Evolutionary conservation across 2,888 invertebrate genomes (phyloP), one percentile per base, ranked within the genome.

Genomic region (Drosophila ochracea): DNA sequence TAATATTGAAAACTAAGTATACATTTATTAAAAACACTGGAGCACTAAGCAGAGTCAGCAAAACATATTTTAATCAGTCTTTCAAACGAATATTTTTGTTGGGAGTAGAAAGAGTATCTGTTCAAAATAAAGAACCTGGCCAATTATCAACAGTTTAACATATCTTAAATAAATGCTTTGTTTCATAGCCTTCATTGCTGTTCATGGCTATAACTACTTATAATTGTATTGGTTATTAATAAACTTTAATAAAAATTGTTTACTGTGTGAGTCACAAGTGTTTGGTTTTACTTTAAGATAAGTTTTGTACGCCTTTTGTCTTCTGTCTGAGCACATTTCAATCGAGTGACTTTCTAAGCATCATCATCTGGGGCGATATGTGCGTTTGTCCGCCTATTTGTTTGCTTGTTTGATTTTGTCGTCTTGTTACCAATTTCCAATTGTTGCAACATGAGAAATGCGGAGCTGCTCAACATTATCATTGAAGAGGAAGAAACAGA

Each of bases 371-470:
- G 4, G 39, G 7, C 72, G 50, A 49, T 63, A 49, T 60, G 65
- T 64, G 33, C 28, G 63, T 41, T 55, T 39, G 55, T 39, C 37
- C 41, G 59, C 39, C 37, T 28, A 3, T 39, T 41, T 10, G n/a
- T 4, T 41, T 11, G 41, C 11, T 47, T 16, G 47, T 4, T 43
- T 41, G 41, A 1, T 47, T 70, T 39, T 33, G 33, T 57, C 68
- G 60, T 52, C 53, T 58, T 55, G 61, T 59, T 78, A 58, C 68
- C 73, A 68, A 68, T 69, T 68, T 65, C 57, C 65, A 77, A 78
- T 82, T 75, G 77, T 73, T 82, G 82, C 76, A 80, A 85, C 85
- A 85, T 78, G 90, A 85, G 73, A 85, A 90, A 90, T 88, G 88
- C 68, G 85, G 90, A 85, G 88, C 74, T 82, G 60, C 66, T 63